A percentile compares a stretch with the other conserved stretches of the same genome.
Conservation (phyloP, 1,140 invertebrate species). For the Fopius arisanus region DNA sequence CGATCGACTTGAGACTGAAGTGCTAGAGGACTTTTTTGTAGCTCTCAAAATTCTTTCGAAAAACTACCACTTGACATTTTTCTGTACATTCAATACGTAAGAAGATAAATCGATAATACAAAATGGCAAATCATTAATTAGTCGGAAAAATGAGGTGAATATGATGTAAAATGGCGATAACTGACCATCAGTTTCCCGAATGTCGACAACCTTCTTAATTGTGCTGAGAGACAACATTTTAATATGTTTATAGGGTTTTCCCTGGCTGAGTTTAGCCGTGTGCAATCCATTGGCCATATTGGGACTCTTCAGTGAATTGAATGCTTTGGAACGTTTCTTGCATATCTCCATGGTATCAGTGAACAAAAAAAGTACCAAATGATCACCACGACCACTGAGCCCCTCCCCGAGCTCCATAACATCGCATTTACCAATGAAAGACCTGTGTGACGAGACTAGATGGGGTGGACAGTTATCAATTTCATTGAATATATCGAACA, state of each 20-base stretch:
- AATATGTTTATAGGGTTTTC: conserved; percentile 90
- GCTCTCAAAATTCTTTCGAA: neutral
- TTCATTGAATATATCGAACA: conserved; percentile 98
- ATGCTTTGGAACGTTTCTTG: conserved; percentile 84
- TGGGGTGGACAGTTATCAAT: conserved; percentile 96
- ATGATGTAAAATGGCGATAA: conserved; percentile 30
- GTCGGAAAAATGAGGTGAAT: conserved; percentile 7
- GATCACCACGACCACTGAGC: conserved; percentile 85
- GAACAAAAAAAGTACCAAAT: conserved; percentile 90
- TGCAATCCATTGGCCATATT: conserved; percentile 70
- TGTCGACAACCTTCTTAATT: conserved; percentile 90
- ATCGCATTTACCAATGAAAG: conserved; percentile 86
- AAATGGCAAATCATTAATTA: no score
- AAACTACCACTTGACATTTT: conserved; percentile 3
- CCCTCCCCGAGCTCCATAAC: conserved; percentile 89
- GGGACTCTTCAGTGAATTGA: conserved; percentile 75
- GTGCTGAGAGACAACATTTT: conserved; percentile 86
- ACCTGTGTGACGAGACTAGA: conserved; percentile 89
- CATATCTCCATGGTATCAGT: conserved; percentile 93
- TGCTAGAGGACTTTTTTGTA: no score
- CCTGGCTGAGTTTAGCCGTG: conserved; percentile 68
- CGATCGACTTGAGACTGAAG: no score
- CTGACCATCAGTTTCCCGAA: conserved; percentile 82
- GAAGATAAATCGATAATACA: no score
- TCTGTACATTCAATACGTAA: no score